Evolutionary conservation across 2,113 vertebrate species (phyloP).

Genomic region (Microcebus griseorufus): DNA sequence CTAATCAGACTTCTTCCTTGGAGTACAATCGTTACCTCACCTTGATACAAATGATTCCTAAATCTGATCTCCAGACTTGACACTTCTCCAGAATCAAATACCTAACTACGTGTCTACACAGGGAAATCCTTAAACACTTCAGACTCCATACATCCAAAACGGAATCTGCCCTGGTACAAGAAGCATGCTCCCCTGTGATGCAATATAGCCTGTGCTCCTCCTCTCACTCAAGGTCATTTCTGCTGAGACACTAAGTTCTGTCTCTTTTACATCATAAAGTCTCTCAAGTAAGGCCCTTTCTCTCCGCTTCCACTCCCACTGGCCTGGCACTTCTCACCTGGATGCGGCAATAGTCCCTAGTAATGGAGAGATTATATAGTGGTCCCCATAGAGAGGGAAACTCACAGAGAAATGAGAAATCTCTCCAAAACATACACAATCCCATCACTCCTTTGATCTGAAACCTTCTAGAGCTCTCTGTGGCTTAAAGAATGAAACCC

Average conservation of each 20-base stretch:
- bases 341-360: background rate
- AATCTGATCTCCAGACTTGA: background rate
- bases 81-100: background rate
- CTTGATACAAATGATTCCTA: background rate
- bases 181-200: background rate
- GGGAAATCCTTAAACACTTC: background rate
- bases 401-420: background rate
- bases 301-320: background rate
- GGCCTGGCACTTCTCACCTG: background rate
- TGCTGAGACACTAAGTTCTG: background rate
- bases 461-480: background rate
- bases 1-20: background rate
- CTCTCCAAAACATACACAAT: background rate
- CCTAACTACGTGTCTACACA: background rate
- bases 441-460: background rate
- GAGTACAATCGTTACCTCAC: background rate
- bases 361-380: background rate
- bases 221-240: background rate
- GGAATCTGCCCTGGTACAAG: background rate
- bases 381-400: background rate
- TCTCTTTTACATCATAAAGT: background rate
- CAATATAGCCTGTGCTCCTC: background rate
- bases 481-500: background rate
- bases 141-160: background rate
- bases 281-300: background rate